Percentiles rank a stretch among this genome's conserved stretches.
phyloP scores from a whole-genome alignment of 1,140 invertebrate species.

The Aricia agestis region DNA sequence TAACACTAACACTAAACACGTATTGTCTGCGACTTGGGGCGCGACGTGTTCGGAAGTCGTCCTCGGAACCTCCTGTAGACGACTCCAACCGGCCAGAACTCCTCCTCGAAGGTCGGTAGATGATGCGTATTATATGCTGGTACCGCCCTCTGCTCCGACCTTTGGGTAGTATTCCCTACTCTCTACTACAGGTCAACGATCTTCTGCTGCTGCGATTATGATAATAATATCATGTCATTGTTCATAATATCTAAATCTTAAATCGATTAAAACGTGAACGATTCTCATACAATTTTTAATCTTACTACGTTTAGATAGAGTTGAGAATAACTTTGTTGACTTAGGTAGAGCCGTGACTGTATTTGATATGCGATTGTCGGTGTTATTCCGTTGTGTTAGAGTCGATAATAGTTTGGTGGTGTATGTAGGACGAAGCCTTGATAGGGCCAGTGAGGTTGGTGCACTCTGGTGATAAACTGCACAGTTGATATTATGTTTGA shows the following conservation, averaged over 20 bases:
- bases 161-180: no score
- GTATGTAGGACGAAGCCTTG: conserved; percentile 46
- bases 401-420: background rate
- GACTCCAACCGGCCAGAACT: no score
- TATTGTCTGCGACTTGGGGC: no score
- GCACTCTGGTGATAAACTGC: conserved; percentile 22
- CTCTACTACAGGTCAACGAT: no score
- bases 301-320: background rate
- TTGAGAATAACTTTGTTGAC: background rate
- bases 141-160: no score
- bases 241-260: conserved; percentile 1
- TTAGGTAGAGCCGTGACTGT: background rate
- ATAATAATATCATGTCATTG: background rate
- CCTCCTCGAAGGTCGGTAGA: no score
- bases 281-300: background rate
- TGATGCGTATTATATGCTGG: no score
- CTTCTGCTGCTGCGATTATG: background rate
- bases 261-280: background rate
- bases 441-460: conserved; percentile 46
- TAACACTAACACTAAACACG: no score
- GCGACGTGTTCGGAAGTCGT: no score
- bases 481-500: background rate
- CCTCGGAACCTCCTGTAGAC: no score
- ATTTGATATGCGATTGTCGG: background rate
- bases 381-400: background rate